phyloP scores from a whole-genome alignment of 2,888 invertebrate species.

The Coenonympha arcania region DNA sequence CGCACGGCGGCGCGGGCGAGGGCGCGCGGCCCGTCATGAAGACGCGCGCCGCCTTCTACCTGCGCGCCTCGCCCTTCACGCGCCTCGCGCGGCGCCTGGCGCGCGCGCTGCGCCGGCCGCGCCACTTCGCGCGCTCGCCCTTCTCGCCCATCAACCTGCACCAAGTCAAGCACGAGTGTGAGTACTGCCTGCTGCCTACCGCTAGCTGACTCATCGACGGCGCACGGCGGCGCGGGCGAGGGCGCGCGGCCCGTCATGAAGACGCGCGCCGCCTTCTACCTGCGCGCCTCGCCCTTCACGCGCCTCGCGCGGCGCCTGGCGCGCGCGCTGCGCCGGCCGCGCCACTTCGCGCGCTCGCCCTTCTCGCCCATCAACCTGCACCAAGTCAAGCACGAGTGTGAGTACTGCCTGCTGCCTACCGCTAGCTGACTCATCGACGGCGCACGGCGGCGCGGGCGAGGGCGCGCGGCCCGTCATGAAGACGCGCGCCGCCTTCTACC shows the following conservation, averaged over 20 bases:
- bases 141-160: conserved; percentile 83
- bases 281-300: conserved; percentile 92
- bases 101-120: conserved; percentile 83
- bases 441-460: conserved; percentile 83
- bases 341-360: conserved; percentile 92
- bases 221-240: conserved; percentile 83
- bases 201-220: no score
- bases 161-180: conserved; percentile 91
- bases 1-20: conserved; percentile 83
- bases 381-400: conserved; percentile 91
- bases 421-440: no score
- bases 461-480: conserved; percentile 94
- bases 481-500: conserved; percentile 96
- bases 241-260: conserved; percentile 94
- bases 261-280: conserved; percentile 96
- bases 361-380: conserved; percentile 83
- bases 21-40: conserved; percentile 94
- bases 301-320: conserved; percentile 91
- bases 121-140: conserved; percentile 92
- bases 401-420: conserved; percentile 38
- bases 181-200: conserved; percentile 38
- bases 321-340: conserved; percentile 83
- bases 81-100: conserved; percentile 91
- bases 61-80: conserved; percentile 92
- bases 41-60: conserved; percentile 96